These are phyloP conservation scores for Anser cygnoides DNA, from an alignment of 2,113 vertebrate genomes.

Conservation along the genomic window DNA sequence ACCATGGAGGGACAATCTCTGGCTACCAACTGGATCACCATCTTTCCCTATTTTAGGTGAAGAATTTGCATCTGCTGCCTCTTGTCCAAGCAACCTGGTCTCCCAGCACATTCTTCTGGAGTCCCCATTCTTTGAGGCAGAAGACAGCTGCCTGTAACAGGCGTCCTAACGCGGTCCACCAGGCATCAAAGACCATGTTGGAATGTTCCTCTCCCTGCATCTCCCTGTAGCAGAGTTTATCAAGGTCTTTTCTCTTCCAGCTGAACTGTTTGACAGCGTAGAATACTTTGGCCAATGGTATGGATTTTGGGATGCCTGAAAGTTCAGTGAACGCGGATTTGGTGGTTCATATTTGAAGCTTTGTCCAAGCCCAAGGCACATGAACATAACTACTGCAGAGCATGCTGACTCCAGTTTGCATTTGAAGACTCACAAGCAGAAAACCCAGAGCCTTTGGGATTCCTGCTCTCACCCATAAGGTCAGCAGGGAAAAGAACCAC, in stretches of 20 bases:
- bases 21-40: accelerated
- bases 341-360: background rate
- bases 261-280: background rate
- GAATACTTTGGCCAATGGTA: background rate
- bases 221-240: background rate
- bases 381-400: background rate
- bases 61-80: background rate
- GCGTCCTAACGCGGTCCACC: background rate
- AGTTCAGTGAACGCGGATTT: background rate
- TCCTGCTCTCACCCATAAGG: background rate
- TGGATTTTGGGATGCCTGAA: background rate
- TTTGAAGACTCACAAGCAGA: background rate
- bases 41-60: background rate
- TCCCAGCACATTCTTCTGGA: background rate
- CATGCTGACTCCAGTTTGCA: background rate
- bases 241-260: background rate
- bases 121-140: background rate
- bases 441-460: background rate
- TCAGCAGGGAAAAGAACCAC: background rate
- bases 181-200: background rate
- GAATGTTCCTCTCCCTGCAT: background rate
- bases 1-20: background rate
- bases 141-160: background rate
- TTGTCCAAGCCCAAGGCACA: background rate
- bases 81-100: background rate